phyloP scores from a whole-genome alignment of 2,888 invertebrate genomes.

The Calameuta idolon region DNA sequence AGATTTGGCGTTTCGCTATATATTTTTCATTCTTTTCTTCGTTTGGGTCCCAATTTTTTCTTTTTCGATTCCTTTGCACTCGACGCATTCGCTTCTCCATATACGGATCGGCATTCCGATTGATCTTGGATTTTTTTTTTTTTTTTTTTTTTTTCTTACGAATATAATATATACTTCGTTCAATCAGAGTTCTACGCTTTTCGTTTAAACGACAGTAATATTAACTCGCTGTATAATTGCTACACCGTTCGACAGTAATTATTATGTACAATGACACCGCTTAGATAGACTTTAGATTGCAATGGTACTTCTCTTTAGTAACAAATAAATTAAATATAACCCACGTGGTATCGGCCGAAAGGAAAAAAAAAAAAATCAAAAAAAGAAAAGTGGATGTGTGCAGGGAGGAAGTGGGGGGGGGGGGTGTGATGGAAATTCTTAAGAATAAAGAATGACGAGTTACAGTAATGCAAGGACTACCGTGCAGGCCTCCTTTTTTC shows the following conservation, averaged over 20 bases:
- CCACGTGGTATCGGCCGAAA: conserved; percentile 41
- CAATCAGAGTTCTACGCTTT: conserved; percentile 22
- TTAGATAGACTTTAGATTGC: conserved; percentile 52
- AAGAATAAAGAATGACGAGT: conserved; percentile 43
- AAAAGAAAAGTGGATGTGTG: too few species aligned
- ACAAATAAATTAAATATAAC: conserved; percentile 63
- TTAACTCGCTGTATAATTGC: conserved; percentile 45
- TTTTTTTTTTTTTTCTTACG: conserved; percentile 12
- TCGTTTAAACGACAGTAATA: conserved; percentile 47
- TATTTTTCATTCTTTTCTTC: too few species aligned
- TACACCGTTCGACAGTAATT: conserved; percentile 49
- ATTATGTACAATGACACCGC: conserved; percentile 65
- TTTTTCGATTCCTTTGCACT: too few species aligned
- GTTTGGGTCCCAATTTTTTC: too few species aligned
- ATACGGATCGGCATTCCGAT: neutral
- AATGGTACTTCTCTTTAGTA: conserved; percentile 38
- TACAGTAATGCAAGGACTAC: conserved; percentile 47
- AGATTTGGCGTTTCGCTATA: too few species aligned
- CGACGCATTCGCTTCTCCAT: too few species aligned
- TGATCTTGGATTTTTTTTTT: conserved; percentile 11
- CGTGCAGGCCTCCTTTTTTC: conserved; percentile 45
- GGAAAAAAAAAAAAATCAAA: conserved; percentile 6
- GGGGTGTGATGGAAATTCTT: conserved; percentile 23
- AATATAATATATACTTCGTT: too few species aligned
- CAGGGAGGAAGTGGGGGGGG: too few species aligned